Percentiles rank a stretch among this genome's conserved stretches.
phyloP scores from a whole-genome alignment of 2,113 vertebrate species.

The Ondatra zibethicus region DNA sequence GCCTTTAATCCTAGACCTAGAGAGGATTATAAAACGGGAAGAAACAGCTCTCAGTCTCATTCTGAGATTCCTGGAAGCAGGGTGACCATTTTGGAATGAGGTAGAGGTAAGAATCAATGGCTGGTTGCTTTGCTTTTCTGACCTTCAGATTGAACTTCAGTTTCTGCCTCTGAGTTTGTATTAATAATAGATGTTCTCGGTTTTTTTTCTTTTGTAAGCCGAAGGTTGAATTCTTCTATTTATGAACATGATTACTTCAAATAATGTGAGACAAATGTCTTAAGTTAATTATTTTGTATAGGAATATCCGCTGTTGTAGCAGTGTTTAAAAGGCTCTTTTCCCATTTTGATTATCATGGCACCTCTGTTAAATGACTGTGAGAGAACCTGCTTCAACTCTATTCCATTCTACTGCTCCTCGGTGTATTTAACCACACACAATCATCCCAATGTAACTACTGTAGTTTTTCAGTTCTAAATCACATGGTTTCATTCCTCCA shows the following conservation, averaged over 20 bases:
- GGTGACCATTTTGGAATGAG: no score
- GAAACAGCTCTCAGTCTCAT: no score
- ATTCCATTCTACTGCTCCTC: neutral
- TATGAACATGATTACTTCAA: conserved; percentile 34
- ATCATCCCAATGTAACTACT: neutral
- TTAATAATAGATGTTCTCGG: no score
- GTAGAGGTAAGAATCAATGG: no score
- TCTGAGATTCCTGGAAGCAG: no score
- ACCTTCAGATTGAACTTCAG: no score
- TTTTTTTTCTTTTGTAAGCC: conserved; percentile 8
- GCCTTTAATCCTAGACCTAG: no score
- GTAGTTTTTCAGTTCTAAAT: neutral
- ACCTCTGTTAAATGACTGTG: neutral
- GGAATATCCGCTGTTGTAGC: neutral
- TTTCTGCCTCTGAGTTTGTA: no score
- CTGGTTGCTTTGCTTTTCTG: no score
- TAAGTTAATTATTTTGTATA: conserved; percentile 1
- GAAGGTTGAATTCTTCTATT: conserved; percentile 28
- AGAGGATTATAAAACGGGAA: no score
- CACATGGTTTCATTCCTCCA: neutral
- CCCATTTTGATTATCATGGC: neutral
- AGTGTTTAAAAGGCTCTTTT: neutral
- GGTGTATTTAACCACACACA: neutral
- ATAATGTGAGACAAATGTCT: neutral
- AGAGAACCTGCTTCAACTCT: neutral